These are phyloP conservation scores for Margarornis squamiger DNA, from an alignment of 2,797 vertebrate genomes.

Conservation along the genomic window DNA sequence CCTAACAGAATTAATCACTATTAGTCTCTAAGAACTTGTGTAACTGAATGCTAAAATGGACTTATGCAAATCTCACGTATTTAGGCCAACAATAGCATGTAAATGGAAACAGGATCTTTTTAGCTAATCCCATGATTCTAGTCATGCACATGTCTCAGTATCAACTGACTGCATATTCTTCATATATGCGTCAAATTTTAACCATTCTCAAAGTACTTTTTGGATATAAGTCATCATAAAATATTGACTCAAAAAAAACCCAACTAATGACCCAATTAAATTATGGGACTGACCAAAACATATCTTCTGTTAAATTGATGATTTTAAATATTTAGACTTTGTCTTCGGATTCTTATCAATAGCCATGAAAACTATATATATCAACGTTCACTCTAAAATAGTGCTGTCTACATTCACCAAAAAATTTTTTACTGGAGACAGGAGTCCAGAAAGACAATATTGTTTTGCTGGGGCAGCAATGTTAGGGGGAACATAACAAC, in stretches of 20 bases:
- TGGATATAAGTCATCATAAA: not conserved
- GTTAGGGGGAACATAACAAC: not conserved
- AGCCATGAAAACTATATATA: not conserved
- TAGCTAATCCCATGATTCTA: not conserved
- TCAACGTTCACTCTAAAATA: not conserved
- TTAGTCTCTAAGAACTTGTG: not conserved
- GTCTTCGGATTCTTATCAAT: not conserved
- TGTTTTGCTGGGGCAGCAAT: not conserved
- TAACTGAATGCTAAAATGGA: not conserved
- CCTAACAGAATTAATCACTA: not conserved
- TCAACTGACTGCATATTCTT: too few species aligned
- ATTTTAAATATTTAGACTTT: not conserved
- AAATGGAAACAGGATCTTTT: not conserved
- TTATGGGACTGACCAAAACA: not conserved
- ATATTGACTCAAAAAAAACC: fast-evolving
- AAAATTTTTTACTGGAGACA: not conserved
- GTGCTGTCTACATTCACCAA: not conserved
- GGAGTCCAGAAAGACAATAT: not conserved
- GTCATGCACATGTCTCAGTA: not conserved
- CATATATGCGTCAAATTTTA: not conserved
- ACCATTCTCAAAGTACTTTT: not conserved
- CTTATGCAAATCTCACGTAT: not conserved
- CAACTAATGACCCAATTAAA: not conserved
- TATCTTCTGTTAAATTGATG: not conserved
- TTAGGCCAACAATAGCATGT: not conserved